Base-by-base conservation (phyloP, 2,113 vertebrate species). In the Platysteira castanea region DNA sequence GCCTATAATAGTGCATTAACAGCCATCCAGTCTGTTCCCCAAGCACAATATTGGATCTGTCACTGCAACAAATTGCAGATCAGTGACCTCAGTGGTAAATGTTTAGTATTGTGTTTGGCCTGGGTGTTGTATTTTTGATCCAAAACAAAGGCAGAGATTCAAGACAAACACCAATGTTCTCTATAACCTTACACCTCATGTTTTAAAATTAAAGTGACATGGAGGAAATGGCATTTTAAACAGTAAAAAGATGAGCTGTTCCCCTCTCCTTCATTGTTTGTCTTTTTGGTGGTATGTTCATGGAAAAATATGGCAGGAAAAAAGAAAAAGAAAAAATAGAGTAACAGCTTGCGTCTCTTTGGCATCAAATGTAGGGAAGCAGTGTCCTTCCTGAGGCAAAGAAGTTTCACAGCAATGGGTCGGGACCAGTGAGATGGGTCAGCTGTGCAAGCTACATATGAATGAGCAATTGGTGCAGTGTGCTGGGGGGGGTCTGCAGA, bases 31-130 rank as follows among this genome's bases (percentile, higher is more conserved):
- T 89, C 81, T 96, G 60, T 84, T 97, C 86, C 93, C 87, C 87
- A 88, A 97, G 60, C 63, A 73, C 59, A 79, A 54, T 82, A 75
- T 84, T 89, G 73, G 92, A 94, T 95, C 95, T 95, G 84, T 97
- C 94, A 92, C 76, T 79, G 56, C 90, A 96, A 95, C 96, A 95
- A 96, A 97, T 91, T 95, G 67, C 90, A 95, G 85, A 95, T 90
- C 94, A 93, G 79, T 90, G 89, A 94, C 83, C 87, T 95, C 92
- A 92, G 64, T 4, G 23, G 84, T 90, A 94, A 91, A 97, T 80
- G 63, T 70, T 97, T 96, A 83, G 54, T 85, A 81, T 97, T 97
- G 83, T 95, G 71, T 96, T 95, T 97, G 94, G 94, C 90, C 69
- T 71, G 60, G 20, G 33, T 65, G 70, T 54, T 75, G 35, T 41